These are phyloP conservation scores for Spodoptera picta DNA, from an alignment of 2,888 invertebrate species.

Conservation along the genomic window DNA sequence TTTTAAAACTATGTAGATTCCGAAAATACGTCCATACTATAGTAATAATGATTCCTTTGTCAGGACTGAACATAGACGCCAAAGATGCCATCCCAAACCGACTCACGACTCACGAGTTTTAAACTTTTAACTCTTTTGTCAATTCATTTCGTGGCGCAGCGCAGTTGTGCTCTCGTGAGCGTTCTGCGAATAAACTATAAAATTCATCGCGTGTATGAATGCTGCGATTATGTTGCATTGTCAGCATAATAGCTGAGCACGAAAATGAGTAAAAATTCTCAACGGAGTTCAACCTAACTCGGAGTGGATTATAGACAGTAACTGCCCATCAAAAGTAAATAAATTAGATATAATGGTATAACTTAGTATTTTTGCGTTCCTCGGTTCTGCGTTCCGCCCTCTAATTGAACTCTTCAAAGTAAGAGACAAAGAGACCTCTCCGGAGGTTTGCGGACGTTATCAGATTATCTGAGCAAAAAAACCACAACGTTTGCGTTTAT, in stretches of 20 bases:
- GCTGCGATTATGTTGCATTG: slow-evolving; percentile 18
- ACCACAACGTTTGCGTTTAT: slow-evolving; percentile 53
- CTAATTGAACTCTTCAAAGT: slow-evolving; percentile 50
- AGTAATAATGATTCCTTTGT: slow-evolving; percentile 9
- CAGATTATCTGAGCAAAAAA: slow-evolving; percentile 57
- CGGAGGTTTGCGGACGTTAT: slow-evolving; percentile 55
- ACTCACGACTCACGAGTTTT: slow-evolving; percentile 23
- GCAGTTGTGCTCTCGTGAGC: slow-evolving; percentile 16
- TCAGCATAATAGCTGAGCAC: slow-evolving; percentile 15
- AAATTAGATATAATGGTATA: slow-evolving; percentile 31
- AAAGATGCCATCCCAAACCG: slow-evolving; percentile 13
- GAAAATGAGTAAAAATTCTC: slow-evolving; percentile 17
- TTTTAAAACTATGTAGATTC: no score
- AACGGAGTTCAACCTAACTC: slow-evolving; percentile 1
- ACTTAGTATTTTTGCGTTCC: slow-evolving; percentile 31
- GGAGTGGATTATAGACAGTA: slow-evolving; percentile 11
- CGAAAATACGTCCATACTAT: no score
- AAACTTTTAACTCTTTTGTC: slow-evolving; percentile 44
- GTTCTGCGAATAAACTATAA: slow-evolving; percentile 5
- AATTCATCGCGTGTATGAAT: slow-evolving; percentile 22
- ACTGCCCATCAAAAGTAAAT: slow-evolving; percentile 28
- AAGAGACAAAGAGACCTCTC: slow-evolving; percentile 48
- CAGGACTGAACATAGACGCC: slow-evolving; percentile 14
- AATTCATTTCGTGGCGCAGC: slow-evolving; percentile 27
- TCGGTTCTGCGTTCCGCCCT: slow-evolving; percentile 28